phyloP scores from a whole-genome alignment of 2,888 invertebrate species.

The Chymomyza fuscimana region DNA sequence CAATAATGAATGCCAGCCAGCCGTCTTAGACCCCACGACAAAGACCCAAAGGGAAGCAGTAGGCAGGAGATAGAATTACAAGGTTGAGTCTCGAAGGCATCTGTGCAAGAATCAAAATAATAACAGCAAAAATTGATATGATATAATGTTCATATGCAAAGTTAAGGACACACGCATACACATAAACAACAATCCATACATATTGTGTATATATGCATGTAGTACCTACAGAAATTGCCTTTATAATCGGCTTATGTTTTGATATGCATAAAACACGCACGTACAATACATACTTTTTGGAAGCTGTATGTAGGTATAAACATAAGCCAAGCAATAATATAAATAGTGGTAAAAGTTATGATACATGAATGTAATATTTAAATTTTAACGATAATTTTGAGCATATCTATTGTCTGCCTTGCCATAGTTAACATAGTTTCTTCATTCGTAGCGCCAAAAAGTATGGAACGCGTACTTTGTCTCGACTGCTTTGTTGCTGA shows the following conservation, averaged over 20 bases:
- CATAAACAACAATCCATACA: not conserved
- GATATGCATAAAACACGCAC: conserved; percentile 58
- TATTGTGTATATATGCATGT: conserved; percentile 9
- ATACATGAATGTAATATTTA: not conserved
- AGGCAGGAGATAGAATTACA: not conserved
- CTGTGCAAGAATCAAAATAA: conserved; percentile 42
- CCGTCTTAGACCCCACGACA: no score
- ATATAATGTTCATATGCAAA: conserved; percentile 36
- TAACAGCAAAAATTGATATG: conserved; percentile 50
- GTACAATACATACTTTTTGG: conserved; percentile 1
- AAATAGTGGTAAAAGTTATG: not conserved
- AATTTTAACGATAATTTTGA: not conserved
- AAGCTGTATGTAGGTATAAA: not conserved
- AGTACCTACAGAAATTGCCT: conserved; percentile 57
- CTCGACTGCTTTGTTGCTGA: conserved; percentile 4
- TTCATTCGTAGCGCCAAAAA: conserved; percentile 26
- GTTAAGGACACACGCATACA: conserved; percentile 7
- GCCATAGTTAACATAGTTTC: no score
- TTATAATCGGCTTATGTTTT: conserved; percentile 66
- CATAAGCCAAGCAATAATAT: not conserved
- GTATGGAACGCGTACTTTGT: conserved; percentile 48
- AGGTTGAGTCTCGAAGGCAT: not conserved
- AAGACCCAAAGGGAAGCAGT: no score
- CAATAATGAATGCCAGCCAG: not conserved
- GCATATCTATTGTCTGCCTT: not conserved